Percentiles rank a stretch among this genome's conserved stretches.
These are phyloP conservation scores for Collichthys lucidus DNA, from an alignment of 2,113 vertebrate species.

Conservation along the genomic window DNA sequence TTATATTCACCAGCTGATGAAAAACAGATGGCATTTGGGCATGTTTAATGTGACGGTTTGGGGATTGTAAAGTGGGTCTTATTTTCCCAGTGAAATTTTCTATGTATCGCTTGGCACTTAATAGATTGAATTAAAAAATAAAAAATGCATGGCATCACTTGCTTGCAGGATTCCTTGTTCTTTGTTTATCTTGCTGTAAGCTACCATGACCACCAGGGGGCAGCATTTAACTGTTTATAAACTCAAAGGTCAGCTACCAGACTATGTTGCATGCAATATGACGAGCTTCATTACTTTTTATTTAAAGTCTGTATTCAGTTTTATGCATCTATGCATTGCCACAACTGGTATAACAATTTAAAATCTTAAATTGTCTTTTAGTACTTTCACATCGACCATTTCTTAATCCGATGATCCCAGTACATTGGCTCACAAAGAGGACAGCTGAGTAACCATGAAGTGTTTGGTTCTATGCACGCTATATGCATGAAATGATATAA, in stretches of 20 bases:
- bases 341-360: no score
- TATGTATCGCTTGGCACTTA: conserved; percentile 57
- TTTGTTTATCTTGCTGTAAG: not conserved
- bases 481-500: not conserved
- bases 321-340: no score
- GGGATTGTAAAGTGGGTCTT: conserved; percentile 18
- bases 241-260: not conserved
- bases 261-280: no score
- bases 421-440: not conserved
- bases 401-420: not conserved
- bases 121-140: conserved; percentile 50
- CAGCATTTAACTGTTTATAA: conserved; percentile 23
- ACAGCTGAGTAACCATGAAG: not conserved
- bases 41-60: conserved; percentile 30
- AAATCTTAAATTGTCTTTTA: no score
- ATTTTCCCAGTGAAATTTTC: conserved; percentile 14
- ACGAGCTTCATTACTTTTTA: no score
- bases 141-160: conserved; percentile 41
- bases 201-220: conserved; percentile 44
- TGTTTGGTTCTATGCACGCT: no score
- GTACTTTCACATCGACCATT: no score
- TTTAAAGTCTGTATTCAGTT: no score
- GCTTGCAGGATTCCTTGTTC: not conserved
- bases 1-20: conserved; percentile 48
- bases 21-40: conserved; percentile 42